Evolutionary conservation across 1,140 invertebrate species (phyloP).

Genomic region (Drosophila murphyi): DNA sequence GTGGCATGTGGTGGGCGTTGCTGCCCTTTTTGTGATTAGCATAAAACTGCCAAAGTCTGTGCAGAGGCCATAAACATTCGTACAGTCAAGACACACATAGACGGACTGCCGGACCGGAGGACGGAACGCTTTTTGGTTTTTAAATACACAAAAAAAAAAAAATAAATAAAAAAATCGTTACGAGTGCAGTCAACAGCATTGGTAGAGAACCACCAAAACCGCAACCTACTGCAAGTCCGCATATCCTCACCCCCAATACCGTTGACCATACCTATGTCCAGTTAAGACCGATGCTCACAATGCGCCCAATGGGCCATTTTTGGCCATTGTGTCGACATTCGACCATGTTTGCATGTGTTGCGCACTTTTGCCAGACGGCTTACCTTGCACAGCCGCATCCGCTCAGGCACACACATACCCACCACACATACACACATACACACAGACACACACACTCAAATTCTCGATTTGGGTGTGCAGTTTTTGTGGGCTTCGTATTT

Average conservation of each 20-base stretch:
- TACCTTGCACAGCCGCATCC: constrained; percentile 58
- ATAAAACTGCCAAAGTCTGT: constrained; percentile 79
- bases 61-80: constrained; percentile 60
- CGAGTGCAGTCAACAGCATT: constrained; percentile 53
- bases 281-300: constrained; percentile 48
- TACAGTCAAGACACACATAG: constrained; percentile 35
- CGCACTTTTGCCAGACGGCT: constrained; percentile 53
- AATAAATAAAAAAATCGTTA: constrained; percentile 48
- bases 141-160: constrained; percentile 68
- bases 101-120: constrained; percentile 31
- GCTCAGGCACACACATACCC: constrained; percentile 9
- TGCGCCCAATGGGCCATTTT: constrained; percentile 54
- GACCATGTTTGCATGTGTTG: constrained; percentile 70
- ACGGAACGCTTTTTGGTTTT: constrained; percentile 50
- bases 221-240: not conserved
- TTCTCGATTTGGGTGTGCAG: constrained; percentile 3
- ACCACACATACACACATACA: not conserved
- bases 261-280: constrained; percentile 2
- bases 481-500: constrained; percentile 48
- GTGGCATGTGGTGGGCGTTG: constrained; percentile 26
- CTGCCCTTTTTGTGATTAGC: constrained; percentile 77
- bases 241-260: not conserved
- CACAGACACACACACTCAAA: not conserved
- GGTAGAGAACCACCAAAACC: constrained; percentile 36
- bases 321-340: constrained; percentile 24